Conservation (phyloP, 1,140 invertebrate genomes). For the Zeugodacus cucurbitae region DNA sequence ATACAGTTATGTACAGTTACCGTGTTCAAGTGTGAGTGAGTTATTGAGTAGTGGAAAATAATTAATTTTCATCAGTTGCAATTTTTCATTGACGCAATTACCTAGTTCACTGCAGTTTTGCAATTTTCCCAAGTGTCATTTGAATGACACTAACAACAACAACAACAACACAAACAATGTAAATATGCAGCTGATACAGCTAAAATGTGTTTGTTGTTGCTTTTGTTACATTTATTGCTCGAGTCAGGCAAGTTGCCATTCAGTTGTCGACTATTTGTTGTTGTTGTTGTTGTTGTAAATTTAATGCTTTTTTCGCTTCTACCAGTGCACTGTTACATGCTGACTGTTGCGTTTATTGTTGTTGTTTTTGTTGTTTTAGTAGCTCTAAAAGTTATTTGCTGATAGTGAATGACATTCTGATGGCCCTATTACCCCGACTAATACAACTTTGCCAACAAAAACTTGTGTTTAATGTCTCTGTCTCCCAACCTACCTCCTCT, state of each 20-base stretch:
- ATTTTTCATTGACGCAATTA: slow-evolving; percentile 41
- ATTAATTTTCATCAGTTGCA: slow-evolving; percentile 41
- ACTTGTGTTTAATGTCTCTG: neutral
- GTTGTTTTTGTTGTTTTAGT: neutral
- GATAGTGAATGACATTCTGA: slow-evolving; percentile 30
- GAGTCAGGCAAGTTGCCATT: neutral
- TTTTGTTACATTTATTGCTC: neutral
- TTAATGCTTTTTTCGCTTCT: neutral
- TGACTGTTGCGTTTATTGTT: neutral
- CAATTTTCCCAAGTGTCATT: slow-evolving; percentile 36
- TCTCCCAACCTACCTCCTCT: no score
- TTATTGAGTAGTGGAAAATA: slow-evolving; percentile 21
- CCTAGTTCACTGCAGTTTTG: slow-evolving; percentile 35
- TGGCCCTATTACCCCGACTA: slow-evolving; percentile 15
- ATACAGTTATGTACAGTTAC: neutral
- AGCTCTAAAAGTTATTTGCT: neutral
- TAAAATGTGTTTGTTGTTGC: neutral
- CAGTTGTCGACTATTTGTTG: neutral
- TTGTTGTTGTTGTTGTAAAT: neutral
- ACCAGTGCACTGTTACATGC: neutral
- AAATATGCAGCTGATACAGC: neutral
- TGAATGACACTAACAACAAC: neutral
- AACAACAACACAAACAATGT: neutral
- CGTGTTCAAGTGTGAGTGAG: neutral
- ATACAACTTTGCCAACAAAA: neutral